Conservation (phyloP, 2,113 vertebrate species). For the Tragelaphus scriptus region DNA sequence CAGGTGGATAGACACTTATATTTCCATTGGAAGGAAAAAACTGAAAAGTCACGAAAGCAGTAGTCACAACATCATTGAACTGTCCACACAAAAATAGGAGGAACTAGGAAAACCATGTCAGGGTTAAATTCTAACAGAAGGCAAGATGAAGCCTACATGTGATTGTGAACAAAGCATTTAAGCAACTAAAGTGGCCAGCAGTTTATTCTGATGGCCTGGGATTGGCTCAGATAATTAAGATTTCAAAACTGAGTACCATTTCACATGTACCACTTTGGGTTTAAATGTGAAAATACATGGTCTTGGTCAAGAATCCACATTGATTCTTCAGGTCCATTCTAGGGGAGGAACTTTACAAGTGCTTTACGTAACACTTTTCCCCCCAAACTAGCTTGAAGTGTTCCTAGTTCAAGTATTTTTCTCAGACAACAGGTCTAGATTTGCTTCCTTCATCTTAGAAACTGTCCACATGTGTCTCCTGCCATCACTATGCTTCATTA, state of each 20-base stretch:
- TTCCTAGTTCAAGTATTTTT: neutral
- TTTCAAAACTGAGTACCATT: neutral
- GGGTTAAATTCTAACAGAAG: neutral
- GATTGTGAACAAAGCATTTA: neutral
- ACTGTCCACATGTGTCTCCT: neutral
- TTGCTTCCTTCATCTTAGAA: neutral
- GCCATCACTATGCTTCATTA: neutral
- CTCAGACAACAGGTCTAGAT: neutral
- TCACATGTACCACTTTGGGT: neutral
- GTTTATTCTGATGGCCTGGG: neutral
- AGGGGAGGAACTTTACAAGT: neutral
- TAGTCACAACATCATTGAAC: neutral
- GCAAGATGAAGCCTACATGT: neutral
- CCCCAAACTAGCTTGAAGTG: neutral
- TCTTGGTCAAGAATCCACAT: neutral
- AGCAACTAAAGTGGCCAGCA: neutral
- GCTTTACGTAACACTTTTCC: accelerated
- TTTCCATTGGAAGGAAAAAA: neutral
- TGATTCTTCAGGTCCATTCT: neutral
- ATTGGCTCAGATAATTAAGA: neutral
- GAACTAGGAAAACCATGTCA: neutral
- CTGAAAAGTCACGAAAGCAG: neutral
- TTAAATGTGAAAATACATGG: neutral
- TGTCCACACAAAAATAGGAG: neutral
- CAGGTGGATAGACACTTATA: neutral